Evolutionary conservation across 2,113 vertebrate species (phyloP), one percentile per base, ranked within the genome.

Genomic region (Gasterosteus nipponicus): DNA sequence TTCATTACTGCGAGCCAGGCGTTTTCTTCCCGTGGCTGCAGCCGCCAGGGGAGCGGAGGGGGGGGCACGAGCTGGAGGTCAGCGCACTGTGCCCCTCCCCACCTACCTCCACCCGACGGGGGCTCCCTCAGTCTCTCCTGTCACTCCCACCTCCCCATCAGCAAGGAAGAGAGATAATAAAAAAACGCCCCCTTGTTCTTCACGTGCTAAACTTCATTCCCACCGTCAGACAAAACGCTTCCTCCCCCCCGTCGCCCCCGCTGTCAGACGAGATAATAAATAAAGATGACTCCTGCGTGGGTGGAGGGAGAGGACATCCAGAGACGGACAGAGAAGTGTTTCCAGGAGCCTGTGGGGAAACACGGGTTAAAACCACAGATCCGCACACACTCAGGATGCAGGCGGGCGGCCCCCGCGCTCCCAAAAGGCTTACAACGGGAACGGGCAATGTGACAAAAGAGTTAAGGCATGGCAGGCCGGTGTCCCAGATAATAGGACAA

Each of bases 151-250:
- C 81, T 83, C 82, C 76, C 81, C 79, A 79, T 83, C 83, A 77
- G 80, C 56, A 0, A 9, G 72, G 19, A 82, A 81, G 78, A 77
- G 62, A 51, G 71, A 82, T 39, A 77, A 54, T 70, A 73, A 44
- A 0, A 41, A n/a, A 49, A 78, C 35, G 83, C 73, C 81, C 83
- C 89, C 89, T 82, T 88, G 80, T 91, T 91, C 85, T 74, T 82
- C 72, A 58, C 86, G 82, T 76, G 85, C 87, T 86, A 83, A 93
- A 94, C 91, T 91, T 93, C 89, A 90, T 89, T 89, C 78, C 46
- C 72, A 83, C 88, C 91, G 93, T 94, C 93, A 93, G 92, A 93
- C 93, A 93, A 93, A 94, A 91, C 80, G 83, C 79, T 91, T 91
- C 87, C 86, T 83, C 81, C 44, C 83, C 84, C 74, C 81, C 76